Evolutionary conservation across 1,140 invertebrate genomes (phyloP).

Genomic region (Zaprionus nigranus): DNA sequence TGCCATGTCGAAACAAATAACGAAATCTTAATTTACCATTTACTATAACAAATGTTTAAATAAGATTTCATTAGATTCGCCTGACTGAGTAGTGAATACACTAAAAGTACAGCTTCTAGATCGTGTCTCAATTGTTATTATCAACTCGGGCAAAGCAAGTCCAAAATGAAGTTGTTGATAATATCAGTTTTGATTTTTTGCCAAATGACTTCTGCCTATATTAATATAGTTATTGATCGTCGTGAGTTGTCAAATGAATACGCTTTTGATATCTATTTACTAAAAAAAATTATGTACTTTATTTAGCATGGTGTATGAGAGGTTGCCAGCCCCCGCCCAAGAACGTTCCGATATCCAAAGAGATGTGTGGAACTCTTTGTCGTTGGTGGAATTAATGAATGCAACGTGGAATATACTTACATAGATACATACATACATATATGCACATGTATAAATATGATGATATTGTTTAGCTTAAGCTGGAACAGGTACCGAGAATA

Average conservation of each 20-base stretch:
- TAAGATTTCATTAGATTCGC: background rate
- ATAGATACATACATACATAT: too few relatives aligned
- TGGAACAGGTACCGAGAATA: too few relatives aligned
- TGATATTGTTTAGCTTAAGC: too few relatives aligned
- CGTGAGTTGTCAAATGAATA: background rate
- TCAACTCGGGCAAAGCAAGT: too few relatives aligned
- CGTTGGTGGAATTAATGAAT: too few relatives aligned
- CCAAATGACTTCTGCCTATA: background rate
- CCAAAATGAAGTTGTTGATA: background rate
- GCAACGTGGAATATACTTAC: too few relatives aligned
- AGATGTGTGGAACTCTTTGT: too few relatives aligned
- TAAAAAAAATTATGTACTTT: background rate
- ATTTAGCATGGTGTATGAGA: background rate
- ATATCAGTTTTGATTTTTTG: background rate
- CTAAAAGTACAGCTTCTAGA: background rate
- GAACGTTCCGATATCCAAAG: too few relatives aligned
- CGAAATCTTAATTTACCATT: background rate
- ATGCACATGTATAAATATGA: too few relatives aligned
- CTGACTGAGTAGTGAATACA: background rate
- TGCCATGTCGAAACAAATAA: too few relatives aligned
- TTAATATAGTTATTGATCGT: background rate
- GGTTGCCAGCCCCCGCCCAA: too few relatives aligned
- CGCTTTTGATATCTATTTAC: background rate
- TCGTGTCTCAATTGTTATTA: background rate
- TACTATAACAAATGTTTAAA: background rate